Conservation (phyloP, 1,140 invertebrate genomes). For the Brachionus asplanchnoidis region DNA sequence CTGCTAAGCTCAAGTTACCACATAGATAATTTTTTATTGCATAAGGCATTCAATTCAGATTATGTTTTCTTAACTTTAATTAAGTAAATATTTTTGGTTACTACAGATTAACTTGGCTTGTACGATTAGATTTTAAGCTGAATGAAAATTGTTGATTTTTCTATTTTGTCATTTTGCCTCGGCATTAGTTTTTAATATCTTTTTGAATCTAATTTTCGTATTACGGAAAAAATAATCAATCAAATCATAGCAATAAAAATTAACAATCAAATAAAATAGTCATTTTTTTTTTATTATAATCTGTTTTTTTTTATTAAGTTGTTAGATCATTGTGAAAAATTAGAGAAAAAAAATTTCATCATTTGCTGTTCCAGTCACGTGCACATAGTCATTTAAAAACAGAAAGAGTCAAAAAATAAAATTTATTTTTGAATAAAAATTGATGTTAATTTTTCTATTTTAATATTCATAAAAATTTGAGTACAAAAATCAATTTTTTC, state of each 20-base stretch:
- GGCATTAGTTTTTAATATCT: not conserved
- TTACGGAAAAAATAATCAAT: not conserved
- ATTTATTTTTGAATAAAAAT: too few species aligned
- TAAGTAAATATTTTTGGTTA: not conserved
- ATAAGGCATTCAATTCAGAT: not conserved
- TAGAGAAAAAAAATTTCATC: too few species aligned
- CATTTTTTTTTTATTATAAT: not conserved
- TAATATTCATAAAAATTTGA: too few species aligned
- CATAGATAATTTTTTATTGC: not conserved
- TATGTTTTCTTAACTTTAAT: not conserved
- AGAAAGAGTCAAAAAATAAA: too few species aligned
- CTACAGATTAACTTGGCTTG: not conserved
- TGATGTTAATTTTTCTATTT: too few species aligned
- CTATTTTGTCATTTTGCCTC: not conserved
- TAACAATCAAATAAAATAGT: not conserved
- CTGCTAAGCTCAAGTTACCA: not conserved
- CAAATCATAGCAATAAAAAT: not conserved
- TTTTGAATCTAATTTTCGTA: not conserved
- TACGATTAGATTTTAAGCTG: not conserved
- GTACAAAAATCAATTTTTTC: too few species aligned
- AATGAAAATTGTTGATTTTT: not conserved
- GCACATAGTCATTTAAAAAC: too few species aligned
- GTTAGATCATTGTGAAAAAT: too few species aligned
- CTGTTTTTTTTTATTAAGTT: not conserved
- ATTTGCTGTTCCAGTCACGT: too few species aligned